Conservation (phyloP, 2,888 invertebrate species). For the Ectobius pallidus region DNA sequence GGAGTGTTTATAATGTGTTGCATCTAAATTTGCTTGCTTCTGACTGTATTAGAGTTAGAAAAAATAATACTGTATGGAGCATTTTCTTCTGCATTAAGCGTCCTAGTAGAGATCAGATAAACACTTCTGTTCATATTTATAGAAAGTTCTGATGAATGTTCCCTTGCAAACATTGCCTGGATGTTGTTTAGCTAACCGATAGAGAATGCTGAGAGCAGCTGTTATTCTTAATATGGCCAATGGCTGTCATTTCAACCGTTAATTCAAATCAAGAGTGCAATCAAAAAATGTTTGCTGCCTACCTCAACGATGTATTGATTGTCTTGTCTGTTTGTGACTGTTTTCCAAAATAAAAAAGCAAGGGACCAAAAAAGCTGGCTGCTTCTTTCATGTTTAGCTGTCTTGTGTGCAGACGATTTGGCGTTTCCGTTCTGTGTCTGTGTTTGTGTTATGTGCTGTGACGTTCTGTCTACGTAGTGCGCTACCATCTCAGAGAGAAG, state of each 20-base stretch:
- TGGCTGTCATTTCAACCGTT: neutral
- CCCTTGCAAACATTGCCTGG: neutral
- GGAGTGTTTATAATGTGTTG: neutral
- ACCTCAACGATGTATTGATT: neutral
- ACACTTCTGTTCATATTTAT: neutral
- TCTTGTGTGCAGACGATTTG: neutral
- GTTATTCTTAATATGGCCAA: too few species aligned
- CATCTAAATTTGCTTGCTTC: neutral
- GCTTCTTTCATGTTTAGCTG: conserved; percentile 13
- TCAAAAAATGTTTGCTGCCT: conserved; percentile 12
- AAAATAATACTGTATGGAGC: neutral
- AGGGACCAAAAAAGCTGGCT: conserved; percentile 21
- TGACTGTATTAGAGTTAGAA: neutral
- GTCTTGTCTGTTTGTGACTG: neutral
- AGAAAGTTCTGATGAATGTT: neutral
- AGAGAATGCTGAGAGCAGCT: too few species aligned
- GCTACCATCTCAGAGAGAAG: conserved; percentile 11
- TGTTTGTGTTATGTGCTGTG: conserved; percentile 1
- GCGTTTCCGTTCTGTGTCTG: conserved; percentile 12
- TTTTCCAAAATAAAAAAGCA: neutral
- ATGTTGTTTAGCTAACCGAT: too few species aligned
- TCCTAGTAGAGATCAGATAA: neutral
- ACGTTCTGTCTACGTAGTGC: neutral
- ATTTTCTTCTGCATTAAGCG: neutral
- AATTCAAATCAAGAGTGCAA: neutral